Conservation (phyloP, 2,113 vertebrate species). For the Ornithorhynchus anatinus region DNA sequence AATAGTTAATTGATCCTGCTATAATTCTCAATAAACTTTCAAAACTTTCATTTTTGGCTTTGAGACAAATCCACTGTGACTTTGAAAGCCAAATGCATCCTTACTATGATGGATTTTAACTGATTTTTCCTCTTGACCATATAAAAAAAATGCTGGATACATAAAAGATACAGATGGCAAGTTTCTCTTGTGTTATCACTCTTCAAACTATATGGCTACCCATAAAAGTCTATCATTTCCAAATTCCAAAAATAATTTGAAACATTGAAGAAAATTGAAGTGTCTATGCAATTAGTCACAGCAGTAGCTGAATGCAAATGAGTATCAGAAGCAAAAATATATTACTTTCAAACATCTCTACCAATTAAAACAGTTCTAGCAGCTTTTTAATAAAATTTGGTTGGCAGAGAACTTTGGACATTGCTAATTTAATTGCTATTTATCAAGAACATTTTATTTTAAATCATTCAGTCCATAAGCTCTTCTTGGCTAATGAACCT, state of each 20-base stretch:
- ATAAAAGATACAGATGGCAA: background rate
- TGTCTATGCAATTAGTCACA: background rate
- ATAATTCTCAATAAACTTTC: too few species aligned
- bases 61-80: too few species aligned
- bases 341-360: background rate
- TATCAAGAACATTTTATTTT: background rate
- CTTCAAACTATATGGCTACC: background rate
- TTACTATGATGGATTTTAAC: too few species aligned
- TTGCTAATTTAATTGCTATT: background rate
- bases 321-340: background rate
- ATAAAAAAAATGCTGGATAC: background rate
- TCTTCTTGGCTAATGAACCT: background rate
- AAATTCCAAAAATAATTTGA: background rate
- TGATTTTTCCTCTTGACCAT: too few species aligned
- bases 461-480: background rate
- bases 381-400: background rate
- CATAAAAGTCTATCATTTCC: background rate
- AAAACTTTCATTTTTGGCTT: too few species aligned
- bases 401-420: background rate
- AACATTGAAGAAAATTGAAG: background rate
- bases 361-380: background rate
- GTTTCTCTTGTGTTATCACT: background rate
- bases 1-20: too few species aligned
- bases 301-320: background rate
- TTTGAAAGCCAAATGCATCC: too few species aligned